Conservation (phyloP, 1,140 invertebrate species). For the Panagrolaimus sp. region DNA sequence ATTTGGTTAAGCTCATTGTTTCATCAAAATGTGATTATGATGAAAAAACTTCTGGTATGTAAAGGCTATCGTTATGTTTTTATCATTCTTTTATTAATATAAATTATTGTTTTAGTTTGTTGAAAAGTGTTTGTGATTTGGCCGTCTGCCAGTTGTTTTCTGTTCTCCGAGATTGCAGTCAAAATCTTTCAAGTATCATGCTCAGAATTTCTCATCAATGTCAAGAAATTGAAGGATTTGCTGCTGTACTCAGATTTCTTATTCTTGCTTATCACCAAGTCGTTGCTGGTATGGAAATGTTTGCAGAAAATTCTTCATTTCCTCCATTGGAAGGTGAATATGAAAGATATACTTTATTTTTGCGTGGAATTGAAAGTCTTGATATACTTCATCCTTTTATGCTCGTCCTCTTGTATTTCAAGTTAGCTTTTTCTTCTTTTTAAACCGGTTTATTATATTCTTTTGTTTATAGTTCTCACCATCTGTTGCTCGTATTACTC, state of each 20-base stretch:
- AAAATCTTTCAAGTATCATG: constrained; percentile 71
- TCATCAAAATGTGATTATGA: constrained; percentile 82
- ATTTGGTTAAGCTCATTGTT: too few species aligned
- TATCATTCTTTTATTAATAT: constrained; percentile 19
- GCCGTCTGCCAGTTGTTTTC: constrained; percentile 50
- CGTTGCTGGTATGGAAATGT: constrained; percentile 72
- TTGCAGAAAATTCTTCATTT: constrained; percentile 68
- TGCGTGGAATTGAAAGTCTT: constrained; percentile 72
- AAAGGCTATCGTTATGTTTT: constrained; percentile 73
- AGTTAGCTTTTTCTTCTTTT: constrained; percentile 61
- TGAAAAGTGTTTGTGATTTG: constrained; percentile 55
- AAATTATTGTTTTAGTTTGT: constrained; percentile 39
- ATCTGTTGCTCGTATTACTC: constrained; percentile 58
- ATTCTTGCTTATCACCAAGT: constrained; percentile 56
- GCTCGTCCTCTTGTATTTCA: constrained; percentile 84
- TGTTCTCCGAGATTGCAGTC: constrained; percentile 62
- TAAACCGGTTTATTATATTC: constrained; percentile 9
- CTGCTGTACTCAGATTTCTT: constrained; percentile 61
- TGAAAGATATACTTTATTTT: constrained; percentile 70
- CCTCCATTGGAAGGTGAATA: constrained; percentile 68
- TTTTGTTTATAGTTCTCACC: constrained; percentile 50
- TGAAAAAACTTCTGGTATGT: constrained; percentile 73
- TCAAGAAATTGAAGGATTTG: constrained; percentile 62
- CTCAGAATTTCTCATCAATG: constrained; percentile 69
- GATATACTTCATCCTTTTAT: constrained; percentile 90